These are phyloP conservation scores for Mus minutoides DNA, from an alignment of 2,797 vertebrate species.

Conservation along the genomic window DNA sequence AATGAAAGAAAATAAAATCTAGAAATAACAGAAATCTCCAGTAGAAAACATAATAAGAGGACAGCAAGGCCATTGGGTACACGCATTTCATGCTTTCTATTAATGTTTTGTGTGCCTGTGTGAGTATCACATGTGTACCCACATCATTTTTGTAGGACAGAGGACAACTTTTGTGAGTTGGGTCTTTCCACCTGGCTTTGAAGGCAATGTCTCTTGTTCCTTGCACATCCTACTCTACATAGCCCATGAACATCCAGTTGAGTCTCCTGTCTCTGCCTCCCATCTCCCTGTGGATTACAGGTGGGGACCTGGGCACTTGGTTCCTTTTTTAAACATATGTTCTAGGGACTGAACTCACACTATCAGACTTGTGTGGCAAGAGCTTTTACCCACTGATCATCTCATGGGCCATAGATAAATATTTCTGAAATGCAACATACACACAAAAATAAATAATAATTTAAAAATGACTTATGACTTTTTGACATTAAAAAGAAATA, in stretches of 20 bases:
- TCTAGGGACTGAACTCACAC: not conserved
- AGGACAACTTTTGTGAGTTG: not conserved
- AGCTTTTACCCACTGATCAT: not conserved
- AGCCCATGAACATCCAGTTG: not conserved
- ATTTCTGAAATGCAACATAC: not conserved
- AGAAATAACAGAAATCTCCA: slow-evolving; percentile 44
- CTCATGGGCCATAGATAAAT: not conserved
- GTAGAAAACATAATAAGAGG: not conserved
- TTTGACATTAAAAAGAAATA: not conserved
- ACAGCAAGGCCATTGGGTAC: not conserved
- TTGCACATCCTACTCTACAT: not conserved
- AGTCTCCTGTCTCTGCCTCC: not conserved
- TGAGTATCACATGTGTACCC: no score
- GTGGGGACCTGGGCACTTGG: not conserved
- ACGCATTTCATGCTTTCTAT: not conserved
- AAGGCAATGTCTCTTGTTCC: not conserved
- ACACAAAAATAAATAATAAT: not conserved
- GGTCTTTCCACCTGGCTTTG: not conserved
- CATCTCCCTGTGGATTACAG: not conserved
- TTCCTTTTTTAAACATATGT: not conserved
- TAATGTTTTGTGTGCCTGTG: not conserved
- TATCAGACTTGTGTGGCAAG: not conserved
- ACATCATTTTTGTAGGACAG: not conserved
- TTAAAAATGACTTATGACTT: not conserved
- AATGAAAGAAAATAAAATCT: slow-evolving; percentile 3